A percentile compares a stretch with the other conserved stretches of the same genome.
Evolutionary conservation across 2,888 invertebrate species (phyloP).

Genomic region (Luffia ferchaultella): DNA sequence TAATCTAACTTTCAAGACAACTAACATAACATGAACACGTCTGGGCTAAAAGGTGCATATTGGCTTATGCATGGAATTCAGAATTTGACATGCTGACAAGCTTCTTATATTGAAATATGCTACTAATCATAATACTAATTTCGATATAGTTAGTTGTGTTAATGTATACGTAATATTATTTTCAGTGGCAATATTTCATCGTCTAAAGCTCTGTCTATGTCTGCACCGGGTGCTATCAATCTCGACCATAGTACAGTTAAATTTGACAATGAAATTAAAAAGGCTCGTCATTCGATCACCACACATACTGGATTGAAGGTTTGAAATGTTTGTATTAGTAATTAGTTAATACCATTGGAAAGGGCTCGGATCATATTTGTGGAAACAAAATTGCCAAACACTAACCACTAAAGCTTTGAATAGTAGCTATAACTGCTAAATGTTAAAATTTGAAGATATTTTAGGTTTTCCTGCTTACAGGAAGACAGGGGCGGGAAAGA

Average conservation of each 20-base stretch:
- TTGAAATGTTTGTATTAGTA: slow-evolving; percentile 19
- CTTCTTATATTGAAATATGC: not conserved
- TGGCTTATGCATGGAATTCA: not conserved
- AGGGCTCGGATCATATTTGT: too few species aligned
- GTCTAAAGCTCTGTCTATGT: slow-evolving; percentile 79
- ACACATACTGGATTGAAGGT: slow-evolving; percentile 48
- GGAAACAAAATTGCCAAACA: too few species aligned
- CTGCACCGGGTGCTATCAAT: slow-evolving; percentile 88
- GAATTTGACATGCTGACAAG: not conserved
- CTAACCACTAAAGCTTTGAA: too few species aligned
- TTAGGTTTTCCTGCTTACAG: too few species aligned
- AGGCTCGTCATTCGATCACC: slow-evolving; percentile 57
- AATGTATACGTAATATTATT: too few species aligned
- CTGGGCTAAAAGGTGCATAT: not conserved
- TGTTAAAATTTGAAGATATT: too few species aligned
- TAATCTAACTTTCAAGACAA: not conserved
- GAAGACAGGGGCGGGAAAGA: too few species aligned
- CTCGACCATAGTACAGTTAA: slow-evolving; percentile 76
- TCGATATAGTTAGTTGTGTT: too few species aligned
- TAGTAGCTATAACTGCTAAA: too few species aligned
- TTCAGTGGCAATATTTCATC: slow-evolving; percentile 72
- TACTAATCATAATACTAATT: not conserved
- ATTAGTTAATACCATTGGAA: not conserved
- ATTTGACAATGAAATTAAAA: slow-evolving; percentile 69
- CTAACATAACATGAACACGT: not conserved